Percentiles rank a stretch among this genome's conserved stretches.
phyloP scores from a whole-genome alignment of 2,888 invertebrate genomes.

The Apamea crenata region DNA sequence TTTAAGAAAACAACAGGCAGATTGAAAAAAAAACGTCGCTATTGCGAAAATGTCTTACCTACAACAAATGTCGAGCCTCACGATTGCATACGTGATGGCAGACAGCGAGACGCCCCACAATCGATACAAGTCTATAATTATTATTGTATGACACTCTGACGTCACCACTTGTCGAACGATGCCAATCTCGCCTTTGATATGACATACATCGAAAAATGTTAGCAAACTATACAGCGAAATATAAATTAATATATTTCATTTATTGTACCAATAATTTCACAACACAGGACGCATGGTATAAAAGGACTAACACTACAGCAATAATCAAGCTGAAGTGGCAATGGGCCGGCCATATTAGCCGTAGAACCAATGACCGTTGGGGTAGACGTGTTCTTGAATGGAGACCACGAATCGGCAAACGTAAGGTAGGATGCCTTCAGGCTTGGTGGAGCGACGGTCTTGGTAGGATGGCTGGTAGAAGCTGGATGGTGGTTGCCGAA shows the following conservation, averaged over 20 bases:
- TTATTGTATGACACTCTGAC: slow-evolving; percentile 18
- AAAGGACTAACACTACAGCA: background rate
- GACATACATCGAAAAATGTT: slow-evolving; percentile 3
- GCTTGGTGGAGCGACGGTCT: no score
- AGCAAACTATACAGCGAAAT: background rate
- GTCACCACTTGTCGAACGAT: slow-evolving; percentile 34
- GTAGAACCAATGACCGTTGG: no score
- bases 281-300: background rate
- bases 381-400: no score
- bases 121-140: slow-evolving; percentile 53
- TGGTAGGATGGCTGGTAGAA: no score
- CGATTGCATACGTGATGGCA: slow-evolving; percentile 77
- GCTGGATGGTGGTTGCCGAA: no score
- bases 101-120: slow-evolving; percentile 80
- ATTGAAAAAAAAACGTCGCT: background rate
- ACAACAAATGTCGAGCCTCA: slow-evolving; percentile 18
- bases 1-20: background rate
- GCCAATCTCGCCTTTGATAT: slow-evolving; percentile 20
- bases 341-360: no score
- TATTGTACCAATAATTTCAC: background rate
- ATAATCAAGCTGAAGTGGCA: no score
- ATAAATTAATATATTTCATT: background rate
- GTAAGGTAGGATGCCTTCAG: no score
- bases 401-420: no score
- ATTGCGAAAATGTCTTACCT: background rate